Evolutionary conservation across 2,888 invertebrate species (phyloP).

Genomic region (Acholoe squamosa): DNA sequence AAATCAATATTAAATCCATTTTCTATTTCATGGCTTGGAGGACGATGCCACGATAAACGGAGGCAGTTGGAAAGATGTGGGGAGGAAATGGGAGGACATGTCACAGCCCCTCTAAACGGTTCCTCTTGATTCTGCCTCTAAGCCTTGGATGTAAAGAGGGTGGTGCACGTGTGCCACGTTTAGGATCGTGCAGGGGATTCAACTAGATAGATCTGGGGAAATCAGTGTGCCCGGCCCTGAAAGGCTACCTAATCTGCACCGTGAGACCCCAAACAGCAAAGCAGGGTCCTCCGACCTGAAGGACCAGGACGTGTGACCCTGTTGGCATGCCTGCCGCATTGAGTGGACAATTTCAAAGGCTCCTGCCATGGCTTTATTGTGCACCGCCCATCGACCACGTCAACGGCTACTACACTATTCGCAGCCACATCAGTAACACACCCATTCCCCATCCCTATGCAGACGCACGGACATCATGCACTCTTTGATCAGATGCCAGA

Average conservation of each 20-base stretch:
- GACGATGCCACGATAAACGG: not conserved
- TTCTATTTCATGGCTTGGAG: slow-evolving; percentile 31
- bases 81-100: not conserved
- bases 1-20: slow-evolving; percentile 52
- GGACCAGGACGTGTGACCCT: not conserved
- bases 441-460: not conserved
- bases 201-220: slow-evolving; percentile 22
- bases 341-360: not conserved
- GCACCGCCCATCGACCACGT: not conserved
- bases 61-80: not conserved
- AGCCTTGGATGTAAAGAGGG: not conserved
- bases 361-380: not conserved
- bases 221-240: slow-evolving; percentile 7
- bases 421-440: no score
- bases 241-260: not conserved
- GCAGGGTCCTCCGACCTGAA: slow-evolving; percentile 1
- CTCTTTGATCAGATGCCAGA: slow-evolving; percentile 49
- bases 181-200: slow-evolving; percentile 7
- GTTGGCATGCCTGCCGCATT: not conserved
- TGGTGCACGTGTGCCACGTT: not conserved
- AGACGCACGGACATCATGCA: not conserved
- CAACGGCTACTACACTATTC: not conserved
- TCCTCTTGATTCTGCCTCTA: not conserved
- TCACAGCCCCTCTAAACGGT: not conserved
- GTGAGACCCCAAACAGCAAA: slow-evolving; percentile 8